Conservation (phyloP, 2,888 invertebrate species). For the Andrena marginata region DNA sequence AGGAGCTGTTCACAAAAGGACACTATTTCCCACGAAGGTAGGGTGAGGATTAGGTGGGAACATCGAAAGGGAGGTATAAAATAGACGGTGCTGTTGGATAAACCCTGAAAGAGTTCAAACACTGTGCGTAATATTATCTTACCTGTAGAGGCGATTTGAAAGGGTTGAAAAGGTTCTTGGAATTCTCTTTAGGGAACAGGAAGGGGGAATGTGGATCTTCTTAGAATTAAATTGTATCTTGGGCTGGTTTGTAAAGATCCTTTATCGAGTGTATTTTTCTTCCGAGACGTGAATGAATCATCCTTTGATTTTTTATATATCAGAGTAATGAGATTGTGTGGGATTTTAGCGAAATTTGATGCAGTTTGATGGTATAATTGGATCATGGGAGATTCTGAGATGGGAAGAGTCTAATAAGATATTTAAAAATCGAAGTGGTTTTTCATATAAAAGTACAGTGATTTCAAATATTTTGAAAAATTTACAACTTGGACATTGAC, state of each 20-base stretch:
- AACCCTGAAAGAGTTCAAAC: neutral
- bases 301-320: too few species aligned
- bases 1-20: neutral
- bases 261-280: neutral
- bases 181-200: neutral
- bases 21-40: neutral
- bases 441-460: too few species aligned
- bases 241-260: neutral
- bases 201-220: neutral
- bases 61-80: neutral
- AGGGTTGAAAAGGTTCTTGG: conserved; percentile 13
- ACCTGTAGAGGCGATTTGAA: conserved; percentile 2
- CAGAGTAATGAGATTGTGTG: too few species aligned
- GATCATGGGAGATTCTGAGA: too few species aligned
- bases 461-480: too few species aligned
- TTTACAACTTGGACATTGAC: too few species aligned
- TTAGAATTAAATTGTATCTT: neutral
- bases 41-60: neutral
- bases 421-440: too few species aligned
- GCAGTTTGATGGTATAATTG: neutral
- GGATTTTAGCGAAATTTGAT: neutral
- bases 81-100: neutral
- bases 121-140: conserved; percentile 9
- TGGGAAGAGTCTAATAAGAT: too few species aligned
- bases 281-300: neutral